Percentiles rank a stretch among this genome's conserved stretches.
These are phyloP conservation scores for Muntiacus muntjak DNA, from an alignment of 2,113 vertebrate species.

Conservation along the genomic window DNA sequence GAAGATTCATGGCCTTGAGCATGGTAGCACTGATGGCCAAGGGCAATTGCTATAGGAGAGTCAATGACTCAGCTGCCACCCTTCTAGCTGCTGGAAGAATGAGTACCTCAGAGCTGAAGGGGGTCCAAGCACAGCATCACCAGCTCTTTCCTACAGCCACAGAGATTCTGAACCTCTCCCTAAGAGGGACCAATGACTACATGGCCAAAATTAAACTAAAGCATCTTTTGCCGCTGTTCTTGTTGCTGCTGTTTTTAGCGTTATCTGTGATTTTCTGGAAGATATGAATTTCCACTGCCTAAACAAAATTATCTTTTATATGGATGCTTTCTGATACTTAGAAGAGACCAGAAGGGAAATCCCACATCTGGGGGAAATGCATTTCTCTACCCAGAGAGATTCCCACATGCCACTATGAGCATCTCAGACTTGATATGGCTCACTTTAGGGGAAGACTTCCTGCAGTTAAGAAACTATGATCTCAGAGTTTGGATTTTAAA, in stretches of 20 bases:
- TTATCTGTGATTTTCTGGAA: not conserved
- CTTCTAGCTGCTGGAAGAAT: not conserved
- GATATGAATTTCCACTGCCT: not conserved
- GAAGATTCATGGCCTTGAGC: not conserved
- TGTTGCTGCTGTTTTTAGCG: not conserved
- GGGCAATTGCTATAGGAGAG: not conserved
- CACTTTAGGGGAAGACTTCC: not conserved
- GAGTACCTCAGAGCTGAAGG: not conserved
- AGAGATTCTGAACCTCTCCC: not conserved
- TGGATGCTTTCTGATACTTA: not conserved
- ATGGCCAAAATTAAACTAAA: not conserved
- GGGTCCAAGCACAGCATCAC: not conserved
- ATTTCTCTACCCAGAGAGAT: not conserved
- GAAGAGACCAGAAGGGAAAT: not conserved
- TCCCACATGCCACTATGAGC: not conserved
- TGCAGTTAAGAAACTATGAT: constrained; percentile 41
- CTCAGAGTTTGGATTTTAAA: constrained; percentile 48
- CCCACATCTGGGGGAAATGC: not conserved
- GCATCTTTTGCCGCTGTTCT: not conserved
- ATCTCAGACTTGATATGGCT: not conserved
- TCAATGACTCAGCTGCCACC: not conserved
- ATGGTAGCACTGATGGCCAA: not conserved
- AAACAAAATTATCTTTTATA: not conserved
- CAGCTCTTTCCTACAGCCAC: not conserved
- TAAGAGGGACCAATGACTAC: not conserved